Conservation (phyloP, 2,113 vertebrate genomes). For the Myotis davidii region DNA sequence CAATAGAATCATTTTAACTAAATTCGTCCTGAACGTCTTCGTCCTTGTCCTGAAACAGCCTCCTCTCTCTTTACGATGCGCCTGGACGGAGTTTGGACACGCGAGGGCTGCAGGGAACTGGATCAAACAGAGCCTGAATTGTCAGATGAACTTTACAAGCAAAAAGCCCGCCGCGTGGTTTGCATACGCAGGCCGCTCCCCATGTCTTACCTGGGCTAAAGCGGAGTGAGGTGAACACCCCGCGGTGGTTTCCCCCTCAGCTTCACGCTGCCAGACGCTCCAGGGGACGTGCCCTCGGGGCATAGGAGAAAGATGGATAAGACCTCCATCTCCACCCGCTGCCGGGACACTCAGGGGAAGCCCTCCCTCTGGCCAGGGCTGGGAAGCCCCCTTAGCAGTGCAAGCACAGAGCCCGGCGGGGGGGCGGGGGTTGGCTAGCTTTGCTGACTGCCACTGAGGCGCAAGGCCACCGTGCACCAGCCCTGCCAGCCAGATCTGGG, state of each 20-base stretch:
- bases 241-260: rapidly evolving
- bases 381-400: not conserved
- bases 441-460: rapidly evolving
- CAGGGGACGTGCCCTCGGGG: not conserved
- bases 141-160: not conserved
- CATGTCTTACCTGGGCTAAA: not conserved
- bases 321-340: too few relatives aligned
- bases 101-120: rapidly evolving
- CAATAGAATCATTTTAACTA: not conserved
- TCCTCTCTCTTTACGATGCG: rapidly evolving
- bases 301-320: not conserved
- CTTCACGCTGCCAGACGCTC: rapidly evolving
- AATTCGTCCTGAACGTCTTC: not conserved
- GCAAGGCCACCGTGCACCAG: not conserved
- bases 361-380: not conserved
- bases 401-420: rapidly evolving
- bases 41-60: not conserved
- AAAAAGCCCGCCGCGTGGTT: rapidly evolving
- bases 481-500: not conserved
- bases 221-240: not conserved
- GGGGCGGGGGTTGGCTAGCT: not conserved
- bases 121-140: not conserved
- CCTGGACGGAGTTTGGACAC: not conserved
- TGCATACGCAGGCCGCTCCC: not conserved
- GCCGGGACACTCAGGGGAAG: not conserved